Evolutionary conservation across 2,113 vertebrate species (phyloP), one percentile per base, ranked within the genome.

Genomic region (Chlorodrepanis virens): DNA sequence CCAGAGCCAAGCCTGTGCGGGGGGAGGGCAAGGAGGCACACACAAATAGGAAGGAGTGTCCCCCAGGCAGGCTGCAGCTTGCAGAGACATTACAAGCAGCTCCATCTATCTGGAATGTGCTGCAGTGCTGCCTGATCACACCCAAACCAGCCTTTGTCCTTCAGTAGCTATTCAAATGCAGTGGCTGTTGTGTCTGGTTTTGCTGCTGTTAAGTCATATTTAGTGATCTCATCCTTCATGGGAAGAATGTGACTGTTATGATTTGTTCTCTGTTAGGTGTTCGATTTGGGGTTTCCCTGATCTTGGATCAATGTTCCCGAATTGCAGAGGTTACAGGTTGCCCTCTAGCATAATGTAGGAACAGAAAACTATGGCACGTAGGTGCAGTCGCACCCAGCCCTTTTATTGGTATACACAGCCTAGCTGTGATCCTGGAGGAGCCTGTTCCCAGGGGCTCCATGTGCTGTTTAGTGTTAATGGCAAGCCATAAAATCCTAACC

Each of bases 381-480:
- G 50, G 83, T 80, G 75, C 4, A 4, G 28, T 67, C 3, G 2
- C 83, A 75, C 31, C 44, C 44, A 40, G 22, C 40, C 56, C 68
- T 81, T 83, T 71, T 37, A 72, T 20, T 69, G 67, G 21, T 68
- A 8, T 11, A 1, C n/a, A 23, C 17, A 71, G 28, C 61, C 45
- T 81, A 18, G 54, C 47, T 87, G 61, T 79, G 61, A 40, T 89
- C 35, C 64, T 71, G 53, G 68, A 68, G 65, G 59, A 76, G n/a
- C 15, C 25, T 53, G 22, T 68, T 95, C 68, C 68, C 4, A 3
- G 56, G 71, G 60, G 70, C 28, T 91, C 37, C 20, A 1, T 61
- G 45, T 71, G 49, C n/a, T 89, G 65, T 75, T 95, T 53, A 50
- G 31, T 75, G 92, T 90, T 92, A 90, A 93, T 84, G 40, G n/a